These are phyloP conservation scores for Leuciscus idus DNA, from an alignment of 2,113 vertebrate species.

Conservation along the genomic window DNA sequence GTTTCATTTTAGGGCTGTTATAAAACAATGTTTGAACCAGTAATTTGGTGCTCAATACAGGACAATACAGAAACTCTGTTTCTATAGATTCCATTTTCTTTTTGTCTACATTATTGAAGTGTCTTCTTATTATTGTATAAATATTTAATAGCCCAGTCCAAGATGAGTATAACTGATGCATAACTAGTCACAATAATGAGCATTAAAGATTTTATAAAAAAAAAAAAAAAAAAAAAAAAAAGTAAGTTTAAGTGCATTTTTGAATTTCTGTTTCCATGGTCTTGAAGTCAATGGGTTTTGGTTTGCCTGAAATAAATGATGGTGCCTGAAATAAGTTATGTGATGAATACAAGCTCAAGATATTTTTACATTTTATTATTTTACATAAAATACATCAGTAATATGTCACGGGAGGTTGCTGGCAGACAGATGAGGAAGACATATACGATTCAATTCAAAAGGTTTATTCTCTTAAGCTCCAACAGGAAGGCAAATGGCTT, in stretches of 20 bases:
- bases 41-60: background rate
- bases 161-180: background rate
- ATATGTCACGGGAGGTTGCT: too few species aligned
- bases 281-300: background rate
- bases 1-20: background rate
- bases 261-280: too few species aligned
- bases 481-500: too few species aligned
- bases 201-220: too few species aligned
- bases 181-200: background rate
- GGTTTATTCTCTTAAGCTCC: too few species aligned
- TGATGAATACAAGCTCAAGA: background rate
- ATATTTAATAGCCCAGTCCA: background rate
- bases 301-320: background rate
- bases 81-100: background rate
- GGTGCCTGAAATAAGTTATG: background rate
- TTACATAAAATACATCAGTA: background rate
- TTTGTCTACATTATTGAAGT: background rate
- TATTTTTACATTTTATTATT: background rate
- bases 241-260: too few species aligned
- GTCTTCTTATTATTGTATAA: background rate
- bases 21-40: background rate
- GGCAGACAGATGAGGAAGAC: too few species aligned
- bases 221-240: too few species aligned
- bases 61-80: background rate
- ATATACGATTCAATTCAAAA: too few species aligned